Percentiles rank a stretch among this genome's conserved stretches.
These are phyloP conservation scores for Lineus longissimus DNA, from an alignment of 1,140 invertebrate genomes.

Conservation along the genomic window DNA sequence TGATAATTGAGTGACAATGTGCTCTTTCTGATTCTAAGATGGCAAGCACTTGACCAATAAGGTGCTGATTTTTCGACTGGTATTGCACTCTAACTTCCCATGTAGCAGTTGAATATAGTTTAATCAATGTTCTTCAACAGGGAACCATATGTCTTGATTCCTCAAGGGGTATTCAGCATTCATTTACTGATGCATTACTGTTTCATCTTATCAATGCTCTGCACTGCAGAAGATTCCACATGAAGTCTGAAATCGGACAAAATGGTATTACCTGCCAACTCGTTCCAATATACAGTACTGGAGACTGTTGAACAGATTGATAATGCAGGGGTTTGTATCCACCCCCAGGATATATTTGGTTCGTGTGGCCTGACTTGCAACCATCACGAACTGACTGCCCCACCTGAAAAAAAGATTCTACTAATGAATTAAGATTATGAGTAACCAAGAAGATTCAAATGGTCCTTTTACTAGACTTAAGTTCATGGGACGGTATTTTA, in stretches of 20 bases:
- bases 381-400: constrained; percentile 66
- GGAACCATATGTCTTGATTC: too few relatives aligned
- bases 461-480: not conserved
- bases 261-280: constrained; percentile 60
- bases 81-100: too few relatives aligned
- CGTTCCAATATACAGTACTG: constrained; percentile 74
- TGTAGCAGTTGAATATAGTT: too few relatives aligned
- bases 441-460: constrained; percentile 3
- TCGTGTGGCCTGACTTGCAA: constrained; percentile 66
- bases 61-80: too few relatives aligned
- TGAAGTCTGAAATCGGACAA: not conserved
- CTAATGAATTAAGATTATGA: not conserved
- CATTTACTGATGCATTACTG: too few relatives aligned
- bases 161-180: too few relatives aligned
- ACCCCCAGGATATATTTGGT: constrained; percentile 59
- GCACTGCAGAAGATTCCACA: not conserved
- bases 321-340: constrained; percentile 55
- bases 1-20: too few relatives aligned
- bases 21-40: too few relatives aligned
- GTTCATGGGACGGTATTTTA: not conserved
- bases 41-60: too few relatives aligned
- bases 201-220: too few relatives aligned
- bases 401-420: constrained; percentile 50
- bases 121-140: too few relatives aligned
- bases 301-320: constrained; percentile 58